Evolutionary conservation across 2,888 invertebrate genomes (phyloP), one percentile per base, ranked within the genome.

Genomic region (Coenonympha glycerion): DNA sequence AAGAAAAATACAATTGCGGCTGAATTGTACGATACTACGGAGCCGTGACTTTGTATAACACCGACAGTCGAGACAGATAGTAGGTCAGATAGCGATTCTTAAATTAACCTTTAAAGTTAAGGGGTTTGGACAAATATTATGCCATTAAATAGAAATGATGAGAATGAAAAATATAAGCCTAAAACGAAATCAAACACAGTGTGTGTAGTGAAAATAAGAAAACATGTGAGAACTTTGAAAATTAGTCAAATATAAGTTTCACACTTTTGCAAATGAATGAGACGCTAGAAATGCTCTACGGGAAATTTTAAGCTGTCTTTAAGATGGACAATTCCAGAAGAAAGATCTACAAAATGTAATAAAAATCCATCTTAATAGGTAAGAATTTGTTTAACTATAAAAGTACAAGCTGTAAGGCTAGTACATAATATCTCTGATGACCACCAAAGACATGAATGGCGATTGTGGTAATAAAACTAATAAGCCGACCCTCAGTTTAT

Each of bases 401-500:
- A 11, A n/a, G 3, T 28, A 11, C 11, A 28, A 3, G 11, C 30
- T n/a, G n/a, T n/a, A n/a, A n/a, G n/a, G n/a, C 13, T 9, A 36
- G 11, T 36, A 19, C 6, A 2, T 11, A 13, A n/a, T n/a, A n/a
- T n/a, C 11, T n/a, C 6, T 15, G 30, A 6, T 15, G 21, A 6
- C 11, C 19, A 28, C 28, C 26, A 11, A 42, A 42, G 19, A 30
- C 19, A 19, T 22, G 11, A 45, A 45, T 33, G 21, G 15, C 18
- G 26, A 16, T n/a, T 3, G 8, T 26, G 31, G 16, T 28, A 47
- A 53, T 44, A 47, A 50, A 49, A 50, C 6, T 28, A 47, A 50
- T 50, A 39, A 50, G 36, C 19, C 19, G 37, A 41, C 47, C 37
- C 53, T 42, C 33, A 39, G 9, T 16, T 39, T 9, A 47, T 28